Evolutionary conservation across 2,113 vertebrate species (phyloP).

Genomic region (Onychostruthus taczanowskii): DNA sequence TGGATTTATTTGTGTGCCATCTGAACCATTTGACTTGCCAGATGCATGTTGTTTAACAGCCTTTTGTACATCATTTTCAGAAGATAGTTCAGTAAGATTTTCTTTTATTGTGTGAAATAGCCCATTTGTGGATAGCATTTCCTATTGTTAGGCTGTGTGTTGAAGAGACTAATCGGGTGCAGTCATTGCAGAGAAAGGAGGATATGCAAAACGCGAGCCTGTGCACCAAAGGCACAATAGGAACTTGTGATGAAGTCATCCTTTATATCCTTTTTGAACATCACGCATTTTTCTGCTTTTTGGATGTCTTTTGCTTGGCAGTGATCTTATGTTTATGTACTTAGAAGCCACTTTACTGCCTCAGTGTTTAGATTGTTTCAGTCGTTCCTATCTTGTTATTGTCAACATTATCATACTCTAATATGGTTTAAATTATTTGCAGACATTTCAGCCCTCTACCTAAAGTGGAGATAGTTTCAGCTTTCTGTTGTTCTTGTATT

Average conservation of each 20-base stretch:
- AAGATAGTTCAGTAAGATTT: conserved; percentile 57
- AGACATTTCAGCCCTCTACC: neutral
- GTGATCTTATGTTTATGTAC: conserved; percentile 36
- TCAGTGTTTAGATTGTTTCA: conserved; percentile 38
- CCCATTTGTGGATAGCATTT: conserved; percentile 44
- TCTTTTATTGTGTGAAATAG: conserved; percentile 58
- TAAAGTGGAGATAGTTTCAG: neutral
- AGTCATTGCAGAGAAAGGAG: conserved; percentile 35
- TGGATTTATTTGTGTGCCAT: conserved; percentile 64
- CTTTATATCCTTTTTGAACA: conserved; percentile 13
- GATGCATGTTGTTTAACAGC: conserved; percentile 59
- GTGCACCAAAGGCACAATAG: conserved; percentile 12
- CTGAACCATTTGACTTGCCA: conserved; percentile 60
- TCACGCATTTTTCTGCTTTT: conserved; percentile 30
- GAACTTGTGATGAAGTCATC: conserved; percentile 32
- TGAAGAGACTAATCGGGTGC: conserved; percentile 48
- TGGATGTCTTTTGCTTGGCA: conserved; percentile 28
- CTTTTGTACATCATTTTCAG: conserved; percentile 57
- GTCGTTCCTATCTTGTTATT: conserved; percentile 36
- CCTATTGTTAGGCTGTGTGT: conserved; percentile 35
- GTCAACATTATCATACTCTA: conserved; percentile 15
- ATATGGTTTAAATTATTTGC: conserved; percentile 49
- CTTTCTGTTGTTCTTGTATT: neutral
- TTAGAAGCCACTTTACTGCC: conserved; percentile 40
- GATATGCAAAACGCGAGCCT: conserved; percentile 34